A percentile compares a stretch with the other conserved stretches of the same genome.
Conservation (phyloP, 1,140 invertebrate genomes). For the Sycophaga agraensis region DNA sequence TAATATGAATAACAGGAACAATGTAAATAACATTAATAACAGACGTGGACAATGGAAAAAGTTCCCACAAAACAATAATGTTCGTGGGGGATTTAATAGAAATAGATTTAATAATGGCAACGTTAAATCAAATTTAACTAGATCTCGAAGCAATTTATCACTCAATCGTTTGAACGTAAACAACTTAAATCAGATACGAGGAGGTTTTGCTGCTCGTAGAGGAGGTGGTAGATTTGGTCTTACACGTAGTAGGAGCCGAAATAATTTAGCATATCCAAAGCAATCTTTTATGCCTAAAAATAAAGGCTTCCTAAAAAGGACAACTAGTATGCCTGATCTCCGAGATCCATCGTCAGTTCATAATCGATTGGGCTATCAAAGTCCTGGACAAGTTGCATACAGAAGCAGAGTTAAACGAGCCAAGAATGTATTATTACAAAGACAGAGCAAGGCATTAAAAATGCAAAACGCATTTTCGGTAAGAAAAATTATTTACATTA, state of each 20-base stretch:
- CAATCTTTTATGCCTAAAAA: slow-evolving; percentile 39
- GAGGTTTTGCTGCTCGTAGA: slow-evolving; percentile 33
- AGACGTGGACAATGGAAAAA: slow-evolving; percentile 23
- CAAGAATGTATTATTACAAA: slow-evolving; percentile 47
- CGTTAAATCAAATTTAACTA: slow-evolving; percentile 16
- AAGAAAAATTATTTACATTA: slow-evolving; percentile 19
- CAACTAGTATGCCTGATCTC: slow-evolving; percentile 48
- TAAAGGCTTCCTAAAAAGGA: slow-evolving; percentile 42
- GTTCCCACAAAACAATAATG: slow-evolving; percentile 26
- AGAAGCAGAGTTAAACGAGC: slow-evolving; percentile 52
- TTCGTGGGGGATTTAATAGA: slow-evolving; percentile 42
- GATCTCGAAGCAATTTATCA: slow-evolving; percentile 40
- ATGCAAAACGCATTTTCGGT: slow-evolving; percentile 47
- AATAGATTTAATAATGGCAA: slow-evolving; percentile 44
- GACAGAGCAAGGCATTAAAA: slow-evolving; percentile 45
- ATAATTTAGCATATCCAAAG: slow-evolving; percentile 39
- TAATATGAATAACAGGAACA: slow-evolving; percentile 15
- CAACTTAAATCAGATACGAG: slow-evolving; percentile 35
- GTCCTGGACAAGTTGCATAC: slow-evolving; percentile 52
- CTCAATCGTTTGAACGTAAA: slow-evolving; percentile 37
- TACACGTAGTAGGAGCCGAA: slow-evolving; percentile 44
- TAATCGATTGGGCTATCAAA: slow-evolving; percentile 53
- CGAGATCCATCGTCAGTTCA: slow-evolving; percentile 52
- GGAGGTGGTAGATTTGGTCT: slow-evolving; percentile 38
- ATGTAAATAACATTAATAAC: slow-evolving; percentile 17